Conservation (phyloP, 2,797 vertebrate species). For the Pseudochirops cupreus region DNA sequence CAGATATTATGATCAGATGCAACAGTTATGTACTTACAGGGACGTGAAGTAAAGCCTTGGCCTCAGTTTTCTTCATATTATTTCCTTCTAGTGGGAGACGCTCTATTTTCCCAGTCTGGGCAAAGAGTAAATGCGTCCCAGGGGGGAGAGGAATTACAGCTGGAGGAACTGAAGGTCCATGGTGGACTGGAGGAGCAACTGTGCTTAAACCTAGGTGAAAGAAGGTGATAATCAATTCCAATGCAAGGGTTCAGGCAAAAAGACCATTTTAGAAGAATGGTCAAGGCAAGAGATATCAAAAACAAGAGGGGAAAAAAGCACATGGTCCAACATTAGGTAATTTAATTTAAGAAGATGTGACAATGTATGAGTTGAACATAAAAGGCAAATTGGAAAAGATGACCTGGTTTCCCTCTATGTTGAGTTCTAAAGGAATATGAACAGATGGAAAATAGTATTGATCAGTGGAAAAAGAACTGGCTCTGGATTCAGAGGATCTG, state of each 20-base stretch:
- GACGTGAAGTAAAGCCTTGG: conserved; percentile 90
- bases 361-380: too few species aligned
- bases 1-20: neutral
- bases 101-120: conserved; percentile 94
- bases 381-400: neutral
- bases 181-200: conserved; percentile 81
- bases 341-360: neutral
- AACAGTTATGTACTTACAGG: conserved; percentile 87
- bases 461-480: neutral
- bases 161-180: conserved; percentile 89
- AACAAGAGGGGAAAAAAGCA: neutral
- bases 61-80: conserved; percentile 89
- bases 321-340: neutral
- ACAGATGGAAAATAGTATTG: neutral
- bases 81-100: conserved; percentile 91
- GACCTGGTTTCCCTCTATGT: neutral
- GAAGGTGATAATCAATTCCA: conserved; percentile 66
- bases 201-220: conserved; percentile 88
- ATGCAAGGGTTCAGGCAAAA: conserved; percentile 34
- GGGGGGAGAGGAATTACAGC: conserved; percentile 89
- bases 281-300: neutral
- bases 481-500: neutral
- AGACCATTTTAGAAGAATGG: neutral
- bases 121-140: conserved; percentile 92
- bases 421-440: neutral